Base-by-base conservation (phyloP, 2,888 invertebrate species). In the Epinotia nisella region DNA sequence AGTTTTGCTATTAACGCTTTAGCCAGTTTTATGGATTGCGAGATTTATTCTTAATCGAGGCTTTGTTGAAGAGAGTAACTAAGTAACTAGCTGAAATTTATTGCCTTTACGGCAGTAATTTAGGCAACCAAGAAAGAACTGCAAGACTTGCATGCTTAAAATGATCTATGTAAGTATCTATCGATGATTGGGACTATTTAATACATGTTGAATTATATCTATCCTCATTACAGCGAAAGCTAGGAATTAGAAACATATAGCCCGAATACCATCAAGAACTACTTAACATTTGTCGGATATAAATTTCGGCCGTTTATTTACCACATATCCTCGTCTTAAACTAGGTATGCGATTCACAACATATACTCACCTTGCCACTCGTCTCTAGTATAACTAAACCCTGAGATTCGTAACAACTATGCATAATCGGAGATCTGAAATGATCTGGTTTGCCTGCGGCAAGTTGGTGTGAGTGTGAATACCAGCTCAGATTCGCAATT, bases 11-110 rank as follows among this genome's bases (percentile, higher is more conserved):
- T 70, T 74, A 74, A 64, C 59, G 69, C 59, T 66, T 65, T 61
- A 66, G 64, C 65, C 65, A 41, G 65, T 59, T 74, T 74, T 65
- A 66, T 65, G 74, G 74, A 60, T 74, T 45, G 60, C 24, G 58
- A 71, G 65, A 71, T 71, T 62, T 66, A 71, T 71, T 62, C 45
- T 66, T 61, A 62, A 65, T 66, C 67, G 66, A 62, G 66, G 74
- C 39, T 74, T 66, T 56, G 67, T 61, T 68, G 61, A 62, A 62
- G 56, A 55, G 17, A 29, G 45, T 17, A n/a, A n/a, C n/a, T n/a
- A 64, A 39, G 24, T 56, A 65, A 67, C 55, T 60, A 13, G 66
- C 66, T 41, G 55, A 24, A 55, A 67, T 66, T 71, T 60, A 71
- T 66, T 53, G 60, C 65, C n/a, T 45, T 15, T 13, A 29, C 19